Evolutionary conservation across 1,140 invertebrate genomes (phyloP), one percentile per base, ranked within the genome.

Genomic region (Chionoecetes opilio): DNA sequence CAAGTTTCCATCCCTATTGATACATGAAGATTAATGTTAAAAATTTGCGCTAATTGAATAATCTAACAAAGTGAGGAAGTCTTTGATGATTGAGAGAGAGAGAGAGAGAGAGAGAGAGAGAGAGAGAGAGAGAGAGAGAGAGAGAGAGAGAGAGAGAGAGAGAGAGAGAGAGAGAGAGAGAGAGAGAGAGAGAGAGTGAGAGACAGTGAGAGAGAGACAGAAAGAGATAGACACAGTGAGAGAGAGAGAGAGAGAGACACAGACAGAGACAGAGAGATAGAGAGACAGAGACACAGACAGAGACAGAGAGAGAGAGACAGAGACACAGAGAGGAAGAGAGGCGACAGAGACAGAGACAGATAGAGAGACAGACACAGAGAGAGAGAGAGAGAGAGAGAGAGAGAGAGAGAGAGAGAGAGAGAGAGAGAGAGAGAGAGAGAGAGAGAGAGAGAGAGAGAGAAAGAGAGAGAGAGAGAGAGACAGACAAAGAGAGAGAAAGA

Each of bases 51-150:
- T 26, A n/a, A 75, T 26, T 75, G 21, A 75, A 75, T 21, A 75
- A 75, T 75, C 21, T 75, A 21, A n/a, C n/a, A 75, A 21, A 75
- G n/a, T 8, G 41, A 8, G 14, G 41, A 14, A 14, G 41, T 46
- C 14, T 75, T 75, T 17, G n/a, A 75, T 46, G 6, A n/a, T 0
- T 2, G 63, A 75, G 63, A 75, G 63, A 75, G 63, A 75, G 63
- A 75, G 63, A 75, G 63, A 75, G 63, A 75, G 63, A 75, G 63
- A 75, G 63, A 75, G 63, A 75, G 63, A 75, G 63, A 75, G 63
- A 75, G 63, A 75, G 63, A 75, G 63, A 75, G 63, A 75, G 63
- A 75, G 63, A 75, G 63, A 75, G 63, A 75, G 63, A 75, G 63
- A 75, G 63, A 75, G 63, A 75, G 63, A 75, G 63, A 75, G 63